These are phyloP conservation scores for Zeus faber DNA, from an alignment of 2,113 vertebrate genomes.

Conservation along the genomic window DNA sequence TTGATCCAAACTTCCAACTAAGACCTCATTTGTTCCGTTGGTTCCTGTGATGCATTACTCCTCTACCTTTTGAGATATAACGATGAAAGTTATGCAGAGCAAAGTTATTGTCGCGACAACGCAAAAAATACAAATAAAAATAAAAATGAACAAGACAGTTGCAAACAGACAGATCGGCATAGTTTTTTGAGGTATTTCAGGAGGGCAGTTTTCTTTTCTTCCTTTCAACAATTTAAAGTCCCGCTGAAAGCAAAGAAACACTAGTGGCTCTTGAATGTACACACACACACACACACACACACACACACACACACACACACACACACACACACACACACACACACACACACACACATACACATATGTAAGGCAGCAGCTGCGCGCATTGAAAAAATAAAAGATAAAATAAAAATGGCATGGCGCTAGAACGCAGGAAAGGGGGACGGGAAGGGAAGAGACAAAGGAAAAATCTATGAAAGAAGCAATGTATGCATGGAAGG, in stretches of 20 bases:
- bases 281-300: no score
- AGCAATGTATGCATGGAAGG: no score
- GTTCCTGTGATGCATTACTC: conserved; percentile 27
- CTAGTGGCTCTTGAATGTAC: conserved; percentile 46
- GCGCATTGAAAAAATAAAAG: no score
- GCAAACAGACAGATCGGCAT: conserved; percentile 4
- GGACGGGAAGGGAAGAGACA: neutral
- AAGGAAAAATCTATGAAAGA: no score
- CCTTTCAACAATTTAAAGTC: conserved; percentile 3
- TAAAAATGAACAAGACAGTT: no score
- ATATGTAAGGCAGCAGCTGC: conserved; percentile 60
- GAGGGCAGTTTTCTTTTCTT: conserved; percentile 25
- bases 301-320: no score
- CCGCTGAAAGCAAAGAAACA: conserved; percentile 30
- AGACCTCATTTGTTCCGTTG: conserved; percentile 1
- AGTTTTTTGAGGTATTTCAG: conserved; percentile 64
- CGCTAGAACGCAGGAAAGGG: conserved; percentile 16
- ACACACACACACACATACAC: no score
- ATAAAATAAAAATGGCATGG: conserved; percentile 59
- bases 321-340: no score
- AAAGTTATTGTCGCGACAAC: conserved; percentile 10
- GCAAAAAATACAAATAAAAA: conserved; percentile 1
- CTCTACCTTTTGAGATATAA: conserved; percentile 26
- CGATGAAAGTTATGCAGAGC: conserved; percentile 7
- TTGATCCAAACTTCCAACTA: neutral